Base-by-base conservation (phyloP, 2,797 vertebrate species). In the Dryobates pubescens region DNA sequence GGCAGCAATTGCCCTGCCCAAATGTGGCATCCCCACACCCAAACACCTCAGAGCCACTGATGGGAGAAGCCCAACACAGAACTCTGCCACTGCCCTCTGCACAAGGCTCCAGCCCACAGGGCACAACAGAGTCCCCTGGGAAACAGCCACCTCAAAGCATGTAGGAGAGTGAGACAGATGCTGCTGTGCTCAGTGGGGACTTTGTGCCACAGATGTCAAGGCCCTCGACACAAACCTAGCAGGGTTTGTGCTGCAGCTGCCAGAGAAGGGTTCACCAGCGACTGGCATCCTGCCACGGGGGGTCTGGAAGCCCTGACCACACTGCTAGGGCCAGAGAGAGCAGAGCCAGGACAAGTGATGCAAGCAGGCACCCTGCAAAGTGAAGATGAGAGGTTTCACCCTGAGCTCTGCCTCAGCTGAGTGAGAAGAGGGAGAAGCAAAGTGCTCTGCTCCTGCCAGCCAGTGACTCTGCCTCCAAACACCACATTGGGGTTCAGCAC, bases 211-310 rank as follows among this genome's bases (percentile, higher is more conserved):
- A 38, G 41, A 20, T 24, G 12, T 41, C 30, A 71, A 65, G 23
- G 34, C 59, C 54, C 71, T 58, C 9, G 14, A 65, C 70, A 32
- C 15, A 53, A 82, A 79, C 23, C 23, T 19, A 57, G 14, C 41
- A 4, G 4, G 3, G 5, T 34, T 45, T 45, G n/a, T 15, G 43
- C 51, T 81, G 62, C 62, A 73, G 68, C 47, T 7, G 8, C 22
- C 4, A 13, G 16, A 78, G 27, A 38, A 47, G 45, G 76, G 29
- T 18, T 12, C 38, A 13, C 1, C 68, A 22, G 9, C 0, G 1
- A 49, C 73, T 5, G 19, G 43, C 41, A 58, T 23, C 45, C 30
- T 8, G 0, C 3, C n/a, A 18, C 5, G 1, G 22, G 19, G 0
- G 7, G 11, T 57, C 77, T 27, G 22, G 51, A 17, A 64, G 73